Evolutionary conservation across 2,888 invertebrate species (phyloP), one percentile per base, ranked within the genome.

Genomic region (Ochropleura leucogaster): DNA sequence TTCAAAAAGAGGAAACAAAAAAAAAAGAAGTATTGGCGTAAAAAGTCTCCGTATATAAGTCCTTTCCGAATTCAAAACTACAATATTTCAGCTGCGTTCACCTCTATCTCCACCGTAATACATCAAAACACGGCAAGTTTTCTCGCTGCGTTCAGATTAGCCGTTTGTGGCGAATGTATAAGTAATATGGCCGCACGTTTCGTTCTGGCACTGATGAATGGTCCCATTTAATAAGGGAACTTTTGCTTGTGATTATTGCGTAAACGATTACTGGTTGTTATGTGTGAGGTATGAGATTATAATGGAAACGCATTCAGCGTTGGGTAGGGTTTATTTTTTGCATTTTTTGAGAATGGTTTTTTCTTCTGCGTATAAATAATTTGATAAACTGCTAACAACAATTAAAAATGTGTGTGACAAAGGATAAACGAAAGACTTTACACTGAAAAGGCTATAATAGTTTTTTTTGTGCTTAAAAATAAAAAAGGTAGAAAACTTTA

Each of bases 151-250:
- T 81, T 81, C 74, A 89, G 90, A 92, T 92, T 91, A 93, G 89
- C 89, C 82, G 87, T 82, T 78, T 74, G 85, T 88, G 84, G 89
- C 76, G 93, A 93, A 94, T 94, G 94, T 92, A 94, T 94, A 94
- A 94, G 90, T 94, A 94, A 94, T 93, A 87, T 78, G 73, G 77
- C 69, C 72, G 84, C 82, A 74, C 73, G 80, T 75, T 59, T 68
- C 70, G 66, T 67, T 63, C 77, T 91, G 93, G 89, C 93, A 93
- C 90, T 94, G 94, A 94, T 94, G 91, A 93, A 94, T 94, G 89
- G 77, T 82, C 68, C 65, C 66, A 75, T 68, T 83, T 83, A 81
- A 77, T 83, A 81, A 84, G 68, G 49, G 44, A 80, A 80, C 57
- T 78, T 87, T 72, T 51, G 78, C 66, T 57, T 69, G 73, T 74